Evolutionary conservation across 2,797 vertebrate genomes (phyloP), one percentile per base, ranked within the genome.

Genomic region (Micromesistius poutassou): DNA sequence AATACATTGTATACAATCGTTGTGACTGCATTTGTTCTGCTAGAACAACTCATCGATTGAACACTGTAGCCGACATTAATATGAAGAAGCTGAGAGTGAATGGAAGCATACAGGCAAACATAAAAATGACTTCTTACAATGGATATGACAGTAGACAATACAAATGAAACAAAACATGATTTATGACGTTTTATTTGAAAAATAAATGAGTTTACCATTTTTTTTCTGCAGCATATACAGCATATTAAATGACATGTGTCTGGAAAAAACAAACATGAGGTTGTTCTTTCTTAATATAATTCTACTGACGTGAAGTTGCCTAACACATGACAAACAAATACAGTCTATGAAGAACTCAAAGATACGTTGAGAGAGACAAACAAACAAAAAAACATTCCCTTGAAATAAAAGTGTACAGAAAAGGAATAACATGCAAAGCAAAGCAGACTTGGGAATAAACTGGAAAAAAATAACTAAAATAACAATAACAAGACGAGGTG

Each of bases 101-200:
- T 55, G 5, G 80, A 84, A 76, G 36, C 10, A 87, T 77, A 84
- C 73, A 85, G 76, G 74, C 81, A 86, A 75, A 89, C 80, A 80
- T 30, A 86, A 74, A 82, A 83, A 91, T 86, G 86, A 88, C 74
- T 88, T 79, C 79, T 35, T 42, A 71, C 73, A 87, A 90, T 87
- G 87, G 76, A 71, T 88, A 90, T 89, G 87, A 89, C 76, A 87
- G 80, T 79, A 87, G 82, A 85, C 85, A 77, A 84, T 82, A 80
- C 79, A 91, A 92, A 78, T 91, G 84, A 83, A 89, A 91, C 88
- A 84, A 85, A 90, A 79, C 84, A 89, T 83, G 87, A 92, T 88
- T 87, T 87, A 92, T 93, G 91, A 85, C 16, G 82, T 90, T 94
- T 94, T 94, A 94, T 94, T 94, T 86, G 78, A 87, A 90, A 91